Conservation (phyloP, 2,797 vertebrate genomes). For the Crenichthys baileyi region DNA sequence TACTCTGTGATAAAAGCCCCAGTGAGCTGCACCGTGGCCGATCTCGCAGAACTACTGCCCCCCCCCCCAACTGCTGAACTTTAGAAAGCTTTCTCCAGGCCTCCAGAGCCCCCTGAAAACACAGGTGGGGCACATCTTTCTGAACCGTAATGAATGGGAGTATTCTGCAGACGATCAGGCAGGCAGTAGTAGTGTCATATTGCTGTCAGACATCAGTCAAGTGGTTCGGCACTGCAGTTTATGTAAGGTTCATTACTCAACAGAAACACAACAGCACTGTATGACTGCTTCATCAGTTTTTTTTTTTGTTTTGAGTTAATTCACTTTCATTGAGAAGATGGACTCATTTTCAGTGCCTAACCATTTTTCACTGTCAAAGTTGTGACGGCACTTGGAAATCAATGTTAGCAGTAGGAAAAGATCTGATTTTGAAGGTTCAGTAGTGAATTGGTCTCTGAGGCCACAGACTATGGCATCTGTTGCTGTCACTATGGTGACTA, state of each 20-base stretch:
- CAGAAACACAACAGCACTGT: conserved; percentile 38
- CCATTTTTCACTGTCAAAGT: conserved; percentile 14
- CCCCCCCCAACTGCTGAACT: conserved; percentile 48
- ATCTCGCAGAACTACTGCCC: conserved; percentile 76
- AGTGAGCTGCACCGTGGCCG: conserved; percentile 74
- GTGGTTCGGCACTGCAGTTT: conserved; percentile 45
- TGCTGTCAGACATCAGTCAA: conserved; percentile 67
- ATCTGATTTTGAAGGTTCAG: conserved; percentile 24
- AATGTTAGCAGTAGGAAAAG: conserved; percentile 8
- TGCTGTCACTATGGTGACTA: conserved; percentile 70
- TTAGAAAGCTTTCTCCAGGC: conserved; percentile 71
- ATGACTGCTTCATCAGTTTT: conserved; percentile 21
- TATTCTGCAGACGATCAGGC: conserved; percentile 64
- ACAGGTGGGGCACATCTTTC: conserved; percentile 71
- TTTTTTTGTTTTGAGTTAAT: conserved; percentile 21
- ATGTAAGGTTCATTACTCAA: conserved; percentile 70
- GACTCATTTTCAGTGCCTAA: neutral
- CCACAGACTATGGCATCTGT: conserved; percentile 60
- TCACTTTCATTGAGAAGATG: conserved; percentile 4
- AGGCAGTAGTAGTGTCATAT: conserved; percentile 59
- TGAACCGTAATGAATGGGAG: conserved; percentile 68
- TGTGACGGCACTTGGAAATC: conserved; percentile 8
- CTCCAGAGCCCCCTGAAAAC: conserved; percentile 67
- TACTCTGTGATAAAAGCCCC: conserved; percentile 82
- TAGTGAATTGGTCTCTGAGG: conserved; percentile 17